Evolutionary conservation across 2,888 invertebrate species (phyloP).

Genomic region (Dryobota labecula): DNA sequence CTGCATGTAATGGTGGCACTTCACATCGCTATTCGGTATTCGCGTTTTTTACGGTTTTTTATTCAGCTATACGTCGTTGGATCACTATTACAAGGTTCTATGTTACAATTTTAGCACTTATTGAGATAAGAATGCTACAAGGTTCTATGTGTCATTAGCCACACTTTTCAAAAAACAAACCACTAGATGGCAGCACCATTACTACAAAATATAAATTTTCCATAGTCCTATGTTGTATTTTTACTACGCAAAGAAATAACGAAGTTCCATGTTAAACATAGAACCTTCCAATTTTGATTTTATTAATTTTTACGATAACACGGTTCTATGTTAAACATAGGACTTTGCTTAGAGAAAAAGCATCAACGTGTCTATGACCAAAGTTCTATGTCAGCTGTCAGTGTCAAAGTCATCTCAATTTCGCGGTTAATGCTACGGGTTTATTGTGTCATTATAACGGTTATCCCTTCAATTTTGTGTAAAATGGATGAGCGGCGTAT

Average conservation of each 20-base stretch:
- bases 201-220: conserved; percentile 11
- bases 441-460: conserved; percentile 20
- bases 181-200: conserved; percentile 7
- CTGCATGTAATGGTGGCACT: too few species aligned
- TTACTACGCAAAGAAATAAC: conserved; percentile 27
- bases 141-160: conserved; percentile 17
- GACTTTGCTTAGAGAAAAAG: conserved; percentile 23
- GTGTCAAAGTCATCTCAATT: conserved; percentile 29
- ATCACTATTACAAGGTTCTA: not conserved
- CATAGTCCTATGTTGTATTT: conserved; percentile 19
- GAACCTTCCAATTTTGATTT: conserved; percentile 13
- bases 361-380: conserved; percentile 20
- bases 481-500: conserved; percentile 18
- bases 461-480: conserved; percentile 24
- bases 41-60: too few species aligned
- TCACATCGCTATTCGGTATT: too few species aligned
- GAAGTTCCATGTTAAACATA: conserved; percentile 30
- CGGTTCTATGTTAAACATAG: conserved; percentile 27
- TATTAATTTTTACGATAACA: conserved; percentile 24
- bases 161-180: conserved; percentile 17
- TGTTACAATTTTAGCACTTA: conserved; percentile 6
- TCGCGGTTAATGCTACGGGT: conserved; percentile 23
- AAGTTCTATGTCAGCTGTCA: conserved; percentile 21
- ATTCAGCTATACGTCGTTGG: too few species aligned
- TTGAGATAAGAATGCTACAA: conserved; percentile 9